These are phyloP conservation scores for Gandaritis pyraliata DNA, from an alignment of 2,888 invertebrate genomes.

Conservation along the genomic window DNA sequence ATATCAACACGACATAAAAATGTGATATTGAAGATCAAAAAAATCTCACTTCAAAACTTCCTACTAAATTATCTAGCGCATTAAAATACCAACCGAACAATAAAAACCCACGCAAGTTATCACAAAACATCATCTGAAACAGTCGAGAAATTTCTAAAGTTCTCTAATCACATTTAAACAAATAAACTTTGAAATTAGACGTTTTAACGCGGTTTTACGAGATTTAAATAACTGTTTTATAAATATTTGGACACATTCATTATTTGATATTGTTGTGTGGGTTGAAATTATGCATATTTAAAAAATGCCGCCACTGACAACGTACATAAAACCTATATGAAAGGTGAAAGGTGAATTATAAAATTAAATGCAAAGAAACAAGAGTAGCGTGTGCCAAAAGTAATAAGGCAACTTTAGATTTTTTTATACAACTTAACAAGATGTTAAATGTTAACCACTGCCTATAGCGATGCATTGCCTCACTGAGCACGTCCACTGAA, in stretches of 20 bases:
- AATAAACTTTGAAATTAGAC: conserved; percentile 57
- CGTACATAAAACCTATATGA: neutral
- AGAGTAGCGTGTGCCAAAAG: conserved; percentile 20
- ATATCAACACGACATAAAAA: conserved; percentile 19
- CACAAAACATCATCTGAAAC: conserved; percentile 51
- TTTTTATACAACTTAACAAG: too few relatives aligned
- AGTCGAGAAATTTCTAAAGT: conserved; percentile 50
- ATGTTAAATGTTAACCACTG: too few relatives aligned
- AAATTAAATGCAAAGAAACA: conserved; percentile 27
- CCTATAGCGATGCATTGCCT: too few relatives aligned
- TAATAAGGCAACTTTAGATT: conserved; percentile 1
- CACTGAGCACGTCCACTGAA: too few relatives aligned
- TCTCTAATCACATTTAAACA: conserved; percentile 48
- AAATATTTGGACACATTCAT: conserved; percentile 48
- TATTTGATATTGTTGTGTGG: conserved; percentile 40
- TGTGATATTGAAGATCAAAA: conserved; percentile 19
- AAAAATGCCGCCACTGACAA: neutral
- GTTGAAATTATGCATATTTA: conserved; percentile 36
- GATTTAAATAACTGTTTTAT: conserved; percentile 55
- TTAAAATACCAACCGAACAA: conserved; percentile 41
- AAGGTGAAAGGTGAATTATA: conserved; percentile 28
- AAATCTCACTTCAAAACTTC: conserved; percentile 31
- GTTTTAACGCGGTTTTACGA: conserved; percentile 60
- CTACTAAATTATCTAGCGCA: conserved; percentile 38
- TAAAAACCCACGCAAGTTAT: conserved; percentile 43